Evolutionary conservation across 1,140 invertebrate genomes (phyloP).

Genomic region (Leptinotarsa defecta): DNA sequence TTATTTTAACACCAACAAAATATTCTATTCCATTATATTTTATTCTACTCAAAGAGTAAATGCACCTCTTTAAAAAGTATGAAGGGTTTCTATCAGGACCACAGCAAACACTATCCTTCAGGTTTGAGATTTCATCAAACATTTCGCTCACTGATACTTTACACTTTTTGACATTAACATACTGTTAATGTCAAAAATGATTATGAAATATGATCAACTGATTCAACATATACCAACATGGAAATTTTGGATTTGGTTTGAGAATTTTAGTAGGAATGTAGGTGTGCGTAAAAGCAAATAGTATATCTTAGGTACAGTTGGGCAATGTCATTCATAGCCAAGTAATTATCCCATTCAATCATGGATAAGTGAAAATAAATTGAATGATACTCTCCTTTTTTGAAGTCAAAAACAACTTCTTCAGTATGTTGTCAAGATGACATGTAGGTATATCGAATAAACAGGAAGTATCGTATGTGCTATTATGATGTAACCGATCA

Average conservation of each 20-base stretch:
- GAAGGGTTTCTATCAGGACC: too few species aligned
- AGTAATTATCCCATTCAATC: neutral
- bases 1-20: too few species aligned
- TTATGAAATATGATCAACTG: too few species aligned
- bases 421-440: neutral
- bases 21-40: too few species aligned
- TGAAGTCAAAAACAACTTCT: neutral
- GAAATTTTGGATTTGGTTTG: neutral
- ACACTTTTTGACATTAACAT: too few species aligned
- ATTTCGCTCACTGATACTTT: too few species aligned
- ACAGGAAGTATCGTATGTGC: neutral
- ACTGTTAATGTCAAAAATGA: too few species aligned
- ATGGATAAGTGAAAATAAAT: neutral
- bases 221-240: neutral
- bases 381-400: neutral
- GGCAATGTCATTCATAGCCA: neutral
- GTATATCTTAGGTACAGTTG: neutral
- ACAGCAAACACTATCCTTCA: too few species aligned
- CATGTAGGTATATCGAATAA: neutral
- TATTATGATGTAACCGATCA: neutral
- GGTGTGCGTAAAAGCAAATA: neutral
- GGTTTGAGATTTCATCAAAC: too few species aligned
- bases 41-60: too few species aligned
- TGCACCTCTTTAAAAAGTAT: too few species aligned
- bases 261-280: neutral